A percentile compares a stretch with the other conserved stretches of the same genome.
Conservation (phyloP, 64 coral and sea anemone genomes). For the Stylophora pistillata region DNA sequence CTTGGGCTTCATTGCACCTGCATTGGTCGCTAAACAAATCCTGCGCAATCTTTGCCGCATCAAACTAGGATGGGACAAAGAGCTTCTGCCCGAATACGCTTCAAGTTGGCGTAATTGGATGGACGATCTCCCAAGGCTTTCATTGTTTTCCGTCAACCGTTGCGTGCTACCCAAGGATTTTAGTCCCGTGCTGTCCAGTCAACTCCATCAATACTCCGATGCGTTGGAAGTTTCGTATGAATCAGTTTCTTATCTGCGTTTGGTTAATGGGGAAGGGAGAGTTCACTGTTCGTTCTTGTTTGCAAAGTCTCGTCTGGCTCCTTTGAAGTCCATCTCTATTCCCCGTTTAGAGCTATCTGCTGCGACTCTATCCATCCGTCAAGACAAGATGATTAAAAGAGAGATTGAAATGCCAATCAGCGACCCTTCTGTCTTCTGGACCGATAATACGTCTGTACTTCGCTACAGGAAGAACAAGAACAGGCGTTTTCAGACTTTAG, state of each 20-base stretch:
- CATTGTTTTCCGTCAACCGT: too few species aligned
- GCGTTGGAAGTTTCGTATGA: constrained; percentile 38
- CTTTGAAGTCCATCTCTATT: constrained; percentile 36
- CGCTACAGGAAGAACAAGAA: constrained; percentile 29
- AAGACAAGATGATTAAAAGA: constrained; percentile 5
- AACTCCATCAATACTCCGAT: constrained; percentile 71
- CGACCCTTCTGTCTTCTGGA: constrained; percentile 28
- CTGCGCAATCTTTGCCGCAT: constrained; percentile 62
- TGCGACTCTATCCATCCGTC: not conserved
- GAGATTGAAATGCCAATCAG: not conserved
- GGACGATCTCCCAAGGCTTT: constrained; percentile 41
- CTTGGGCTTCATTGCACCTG: constrained; percentile 47
- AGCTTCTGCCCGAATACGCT: constrained; percentile 41
- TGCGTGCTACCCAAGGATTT: constrained; percentile 37
- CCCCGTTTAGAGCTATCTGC: constrained; percentile 38
- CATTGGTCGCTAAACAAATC: constrained; percentile 48
- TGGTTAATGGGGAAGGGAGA: not conserved
- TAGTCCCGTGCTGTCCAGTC: constrained; percentile 3
- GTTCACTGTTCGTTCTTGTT: constrained; percentile 21
- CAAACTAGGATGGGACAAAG: constrained; percentile 56
- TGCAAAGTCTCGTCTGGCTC: constrained; percentile 38
- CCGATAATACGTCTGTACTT: constrained; percentile 37
- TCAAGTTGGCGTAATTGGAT: constrained; percentile 59
- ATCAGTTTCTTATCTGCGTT: constrained; percentile 14
- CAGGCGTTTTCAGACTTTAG: constrained; percentile 29